Evolutionary conservation across 2,113 vertebrate genomes (phyloP), one percentile per base, ranked within the genome.

Genomic region (Muntiacus muntjak): DNA sequence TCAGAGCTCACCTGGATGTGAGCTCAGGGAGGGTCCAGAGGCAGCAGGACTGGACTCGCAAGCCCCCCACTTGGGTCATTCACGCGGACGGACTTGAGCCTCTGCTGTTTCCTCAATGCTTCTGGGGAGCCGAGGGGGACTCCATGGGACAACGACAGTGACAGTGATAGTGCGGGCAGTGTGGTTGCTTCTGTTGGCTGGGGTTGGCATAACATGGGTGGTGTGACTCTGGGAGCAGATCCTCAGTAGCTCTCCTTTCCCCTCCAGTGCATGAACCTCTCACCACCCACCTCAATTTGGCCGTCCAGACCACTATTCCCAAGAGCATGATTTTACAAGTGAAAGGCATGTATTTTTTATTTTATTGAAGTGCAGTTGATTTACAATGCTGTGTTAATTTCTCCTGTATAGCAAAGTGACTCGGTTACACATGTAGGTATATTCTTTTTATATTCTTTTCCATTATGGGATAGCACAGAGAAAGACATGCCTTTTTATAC

Each of bases 61-160:
- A 13, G 43, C 1, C 3, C n/a, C 43, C 54, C 1, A 1, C 12
- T 2, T 7, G 40, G 23, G 43, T 54, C n/a, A 1, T 15, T 21
- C 1, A 4, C 1, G 4, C 19, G 43, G 81, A 15, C 5, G 28
- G 85, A 15, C 40, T 16, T 9, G 54, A 64, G 36, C 28, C 83
- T 30, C 13, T 60, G 4, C 19, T 16, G 43, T 10, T 67, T 92
- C 54, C 28, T 15, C 2, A 16, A 33, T 11, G 23, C 2, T 40
- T 8, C 25, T 2, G 2, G 28, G 25, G 3, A 0, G 11, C 10
- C 9, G 14, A 6, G 7, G 11, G 58, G 23, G 36, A 19, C 25
- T n/a, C 8, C 2, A 2, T 6, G 14, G 28, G 21, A 4, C n/a
- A 1, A 28, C 2, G 9, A 11, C 28, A 10, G 14, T 3, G 8